Base-by-base conservation (phyloP, 2,797 vertebrate species). In the Mormyrops boulengeri region DNA sequence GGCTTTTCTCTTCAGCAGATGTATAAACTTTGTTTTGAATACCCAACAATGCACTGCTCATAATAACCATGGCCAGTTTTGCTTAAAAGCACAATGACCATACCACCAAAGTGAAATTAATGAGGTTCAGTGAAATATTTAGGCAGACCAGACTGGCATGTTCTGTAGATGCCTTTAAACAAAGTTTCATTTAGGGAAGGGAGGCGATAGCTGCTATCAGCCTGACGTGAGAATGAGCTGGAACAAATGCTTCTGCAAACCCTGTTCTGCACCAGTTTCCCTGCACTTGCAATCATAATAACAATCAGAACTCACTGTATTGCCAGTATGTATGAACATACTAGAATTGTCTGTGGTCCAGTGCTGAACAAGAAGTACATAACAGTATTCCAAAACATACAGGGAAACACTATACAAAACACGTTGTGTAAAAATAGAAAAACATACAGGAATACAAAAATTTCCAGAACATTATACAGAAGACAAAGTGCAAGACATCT, bases 41-140 rank as follows among this genome's bases (percentile, higher is more conserved):
- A 91, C 89, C 73, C 90, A 91, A 86, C 80, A 60, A 91, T 90
- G 87, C 89, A 62, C 88, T 93, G 94, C 94, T 94, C 94, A 95
- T 92, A 38, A 89, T 90, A 92, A 94, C 94, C 91, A 88, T 91
- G 93, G 93, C 93, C 92, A 91, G 95, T 69, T 34, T 93, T 92
- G 91, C 91, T 91, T 92, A 90, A 93, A 95, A 90, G 89, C 93
- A 94, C 69, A 94, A 95, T 85, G 90, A 89, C 92, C 92, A 91
- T 91, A 92, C 95, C 95, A 94, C 91, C 93, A 90, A 89, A 91
- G 92, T 95, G 92, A 94, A 95, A 95, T 95, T 95, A 95, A 96
- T 95, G 93, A 93, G 94, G 95, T 94, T 93, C 95, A 95, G 95
- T 95, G 94, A 96, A 94, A 95, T 93, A 94, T 91, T 89, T 91